These are phyloP conservation scores for Drosophila lowei DNA, from an alignment of 1,140 invertebrate species.

Conservation along the genomic window DNA sequence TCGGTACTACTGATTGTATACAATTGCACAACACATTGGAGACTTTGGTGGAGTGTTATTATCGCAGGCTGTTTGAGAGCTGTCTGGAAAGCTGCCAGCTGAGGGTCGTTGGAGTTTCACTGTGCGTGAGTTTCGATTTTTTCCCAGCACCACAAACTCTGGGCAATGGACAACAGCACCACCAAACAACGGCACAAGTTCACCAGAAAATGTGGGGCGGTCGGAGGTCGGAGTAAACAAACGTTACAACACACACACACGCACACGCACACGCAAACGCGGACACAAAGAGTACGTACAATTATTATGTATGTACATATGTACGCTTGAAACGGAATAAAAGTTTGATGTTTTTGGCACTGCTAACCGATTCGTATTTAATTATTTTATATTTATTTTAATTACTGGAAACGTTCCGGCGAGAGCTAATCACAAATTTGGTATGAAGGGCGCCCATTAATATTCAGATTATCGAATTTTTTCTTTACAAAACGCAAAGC, in stretches of 20 bases:
- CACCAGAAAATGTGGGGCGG: slow-evolving; percentile 35
- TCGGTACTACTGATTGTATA: slow-evolving; percentile 11
- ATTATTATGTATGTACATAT: background rate
- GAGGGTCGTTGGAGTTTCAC: slow-evolving; percentile 16
- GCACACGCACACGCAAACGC: slow-evolving; percentile 10
- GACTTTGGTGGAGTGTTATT: slow-evolving; percentile 25
- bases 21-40: slow-evolving; percentile 32
- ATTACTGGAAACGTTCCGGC: slow-evolving; percentile 44
- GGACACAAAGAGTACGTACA: slow-evolving; percentile 3
- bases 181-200: slow-evolving; percentile 55
- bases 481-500: too few relatives aligned
- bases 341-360: background rate
- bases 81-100: too few relatives aligned
- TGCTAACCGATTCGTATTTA: slow-evolving; percentile 12
- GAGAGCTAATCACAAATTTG: slow-evolving; percentile 15
- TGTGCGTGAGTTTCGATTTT: slow-evolving; percentile 70
- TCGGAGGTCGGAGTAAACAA: slow-evolving; percentile 58
- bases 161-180: slow-evolving; percentile 41
- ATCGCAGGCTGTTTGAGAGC: background rate
- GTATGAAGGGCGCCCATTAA: too few relatives aligned
- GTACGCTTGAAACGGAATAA: background rate
- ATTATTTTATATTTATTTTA: slow-evolving; percentile 35
- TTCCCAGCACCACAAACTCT: slow-evolving; percentile 27
- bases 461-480: slow-evolving; percentile 14
- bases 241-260: slow-evolving; percentile 27